Evolutionary conservation across 2,113 vertebrate genomes (phyloP), one percentile per base, ranked within the genome.

Genomic region (Nothocercus nigrocapillus): DNA sequence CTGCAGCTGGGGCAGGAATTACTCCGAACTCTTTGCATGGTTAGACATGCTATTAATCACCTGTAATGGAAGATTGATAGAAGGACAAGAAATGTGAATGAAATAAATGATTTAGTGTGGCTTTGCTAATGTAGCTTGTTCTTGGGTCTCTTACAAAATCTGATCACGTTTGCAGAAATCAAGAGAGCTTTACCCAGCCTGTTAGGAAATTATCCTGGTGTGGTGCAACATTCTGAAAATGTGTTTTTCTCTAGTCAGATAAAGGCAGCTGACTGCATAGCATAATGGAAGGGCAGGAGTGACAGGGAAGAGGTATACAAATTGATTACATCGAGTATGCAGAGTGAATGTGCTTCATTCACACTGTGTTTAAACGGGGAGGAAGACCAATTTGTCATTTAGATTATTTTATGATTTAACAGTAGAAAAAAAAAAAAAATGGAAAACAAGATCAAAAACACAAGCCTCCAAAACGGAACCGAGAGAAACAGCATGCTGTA

Each of bases 291-390:
- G 90, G 78, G 59, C 83, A 96, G 81, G 59, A 54, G 42, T 82
- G 88, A 83, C 70, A 85, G 34, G 44, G 42, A 82, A 91, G 38
- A 93, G 25, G 40, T 47, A 44, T 19, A 82, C 32, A 67, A 88
- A 89, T 81, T 34, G 54, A 95, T 94, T 93, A 27, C 40, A 59
- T 93, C 92, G 4, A 2, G 61, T 72, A 45, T 69, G 56, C 54
- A 87, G 83, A 86, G 94, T 95, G 94, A 94, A 93, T 97, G 85
- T 83, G 77, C 68, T 89, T 84, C 79, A 72, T 92, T 90, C 44
- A 61, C 66, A 47, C 27, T 38, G 38, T 42, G 21, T 91, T 69
- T 84, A 78, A 95, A 90, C 61, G 47, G 62, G 88, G 88, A 94
- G 78, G 38, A 72, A 93, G 58, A 82, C 34, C 22, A 73, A 87